These are phyloP conservation scores for Notodonta ziczac DNA, from an alignment of 2,888 invertebrate species.

Conservation along the genomic window DNA sequence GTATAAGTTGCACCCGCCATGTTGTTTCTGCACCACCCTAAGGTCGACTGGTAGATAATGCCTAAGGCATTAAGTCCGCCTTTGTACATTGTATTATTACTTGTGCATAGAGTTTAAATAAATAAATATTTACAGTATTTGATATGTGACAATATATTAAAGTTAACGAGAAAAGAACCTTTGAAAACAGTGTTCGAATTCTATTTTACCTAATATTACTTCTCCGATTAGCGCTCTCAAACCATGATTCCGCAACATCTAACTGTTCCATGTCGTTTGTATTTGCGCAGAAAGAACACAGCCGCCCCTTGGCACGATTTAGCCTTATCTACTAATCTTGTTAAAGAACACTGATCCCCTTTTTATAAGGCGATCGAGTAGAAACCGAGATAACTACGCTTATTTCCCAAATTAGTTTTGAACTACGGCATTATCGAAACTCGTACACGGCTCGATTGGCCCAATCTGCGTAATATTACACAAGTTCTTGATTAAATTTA, in stretches of 20 bases:
- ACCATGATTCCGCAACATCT: slow-evolving; percentile 4
- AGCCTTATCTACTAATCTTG: slow-evolving; percentile 60
- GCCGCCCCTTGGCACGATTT: slow-evolving; percentile 34
- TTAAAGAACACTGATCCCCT: slow-evolving; percentile 69
- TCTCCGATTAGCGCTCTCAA: not conserved
- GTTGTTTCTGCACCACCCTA: too few relatives aligned
- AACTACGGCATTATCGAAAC: slow-evolving; percentile 82
- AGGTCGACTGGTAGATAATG: too few relatives aligned
- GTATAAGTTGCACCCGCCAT: too few relatives aligned
- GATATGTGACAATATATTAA: too few relatives aligned
- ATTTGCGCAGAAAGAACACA: slow-evolving; percentile 36
- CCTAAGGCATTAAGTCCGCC: too few relatives aligned
- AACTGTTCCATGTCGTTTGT: slow-evolving; percentile 27
- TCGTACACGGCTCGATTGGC: slow-evolving; percentile 79
- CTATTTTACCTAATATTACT: not conserved
- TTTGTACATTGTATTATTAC: too few relatives aligned
- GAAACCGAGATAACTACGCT: slow-evolving; percentile 74
- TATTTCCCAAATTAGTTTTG: slow-evolving; percentile 81
- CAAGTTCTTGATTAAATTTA: slow-evolving; percentile 85
- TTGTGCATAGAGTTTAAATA: too few relatives aligned
- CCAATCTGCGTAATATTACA: slow-evolving; percentile 84
- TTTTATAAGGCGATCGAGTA: slow-evolving; percentile 75
- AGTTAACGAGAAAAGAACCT: too few relatives aligned
- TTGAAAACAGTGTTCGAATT: not conserved
- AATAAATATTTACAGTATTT: too few relatives aligned